Evolutionary conservation across 53 echinoderm and acorn worm genomes (phyloP).

Genomic region (Antedon mediterranea): DNA sequence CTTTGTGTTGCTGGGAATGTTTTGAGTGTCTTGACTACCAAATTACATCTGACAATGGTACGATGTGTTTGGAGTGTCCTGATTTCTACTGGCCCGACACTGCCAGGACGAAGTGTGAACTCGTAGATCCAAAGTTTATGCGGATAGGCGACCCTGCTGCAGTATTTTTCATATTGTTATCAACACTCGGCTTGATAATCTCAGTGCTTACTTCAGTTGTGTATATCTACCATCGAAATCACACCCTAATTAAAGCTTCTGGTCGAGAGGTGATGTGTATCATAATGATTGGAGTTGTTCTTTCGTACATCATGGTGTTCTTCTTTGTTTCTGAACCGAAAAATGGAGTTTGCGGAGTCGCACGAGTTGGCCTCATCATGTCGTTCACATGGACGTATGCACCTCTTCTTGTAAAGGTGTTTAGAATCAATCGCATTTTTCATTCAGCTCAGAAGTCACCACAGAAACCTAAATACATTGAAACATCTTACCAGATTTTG

Average conservation of each 20-base stretch:
- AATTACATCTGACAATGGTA: not conserved
- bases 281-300: conserved; percentile 10
- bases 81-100: not conserved
- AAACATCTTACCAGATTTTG: not conserved
- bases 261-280: conserved; percentile 26
- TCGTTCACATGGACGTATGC: not conserved
- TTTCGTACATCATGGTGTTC: conserved; percentile 20
- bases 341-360: not conserved
- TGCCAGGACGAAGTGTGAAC: conserved; percentile 6
- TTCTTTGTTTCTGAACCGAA: conserved; percentile 7
- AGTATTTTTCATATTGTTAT: not conserved
- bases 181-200: not conserved
- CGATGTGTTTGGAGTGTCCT: not conserved
- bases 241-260: conserved; percentile 18
- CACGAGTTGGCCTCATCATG: not conserved
- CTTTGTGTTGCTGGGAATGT: conserved; percentile 6
- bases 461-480: not conserved
- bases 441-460: not conserved
- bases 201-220: conserved; percentile 6
- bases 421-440: not conserved
- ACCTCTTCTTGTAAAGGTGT: not conserved
- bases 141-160: conserved; percentile 1
- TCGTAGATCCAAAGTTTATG: conserved; percentile 13
- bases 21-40: not conserved
- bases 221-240: conserved; percentile 1